Conservation (phyloP, 2,888 invertebrate genomes). For the Gari tellinella region DNA sequence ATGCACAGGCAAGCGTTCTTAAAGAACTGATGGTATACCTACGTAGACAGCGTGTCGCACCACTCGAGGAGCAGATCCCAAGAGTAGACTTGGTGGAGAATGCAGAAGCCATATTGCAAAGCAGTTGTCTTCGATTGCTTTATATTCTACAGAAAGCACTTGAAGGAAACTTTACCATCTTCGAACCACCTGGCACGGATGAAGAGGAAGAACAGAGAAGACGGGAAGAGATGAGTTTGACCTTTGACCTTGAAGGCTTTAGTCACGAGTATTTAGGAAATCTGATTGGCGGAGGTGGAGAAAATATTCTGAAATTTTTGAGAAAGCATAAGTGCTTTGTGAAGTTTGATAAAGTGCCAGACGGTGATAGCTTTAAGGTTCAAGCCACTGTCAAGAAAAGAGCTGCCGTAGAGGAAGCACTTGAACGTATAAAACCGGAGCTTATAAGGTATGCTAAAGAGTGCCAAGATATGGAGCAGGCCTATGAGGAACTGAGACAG, state of each 20-base stretch:
- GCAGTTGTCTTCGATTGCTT: conserved; percentile 20
- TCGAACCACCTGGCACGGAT: conserved; percentile 9
- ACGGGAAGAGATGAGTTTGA: conserved; percentile 3
- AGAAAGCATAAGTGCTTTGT: conserved; percentile 14
- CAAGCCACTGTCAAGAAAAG: too few species aligned
- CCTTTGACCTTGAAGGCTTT: conserved; percentile 12
- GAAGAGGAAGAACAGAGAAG: neutral
- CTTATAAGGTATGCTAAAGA: too few species aligned
- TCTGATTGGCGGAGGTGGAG: conserved; percentile 7
- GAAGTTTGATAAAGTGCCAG: neutral
- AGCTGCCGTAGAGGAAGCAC: too few species aligned
- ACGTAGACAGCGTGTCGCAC: neutral
- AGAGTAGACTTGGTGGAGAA: too few species aligned
- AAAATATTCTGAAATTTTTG: conserved; percentile 21
- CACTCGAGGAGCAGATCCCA: too few species aligned
- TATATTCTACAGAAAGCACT: conserved; percentile 19
- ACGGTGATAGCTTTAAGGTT: too few species aligned
- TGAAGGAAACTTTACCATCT: conserved; percentile 18
- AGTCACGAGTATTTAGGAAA: conserved; percentile 3
- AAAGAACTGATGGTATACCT: conserved; percentile 6
- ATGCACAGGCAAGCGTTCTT: neutral
- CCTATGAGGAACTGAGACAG: too few species aligned
- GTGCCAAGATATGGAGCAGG: too few species aligned
- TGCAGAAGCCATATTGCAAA: neutral
- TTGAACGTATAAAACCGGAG: too few species aligned